Conservation (phyloP, 1,140 invertebrate genomes). For the Ectropis grisescens region DNA sequence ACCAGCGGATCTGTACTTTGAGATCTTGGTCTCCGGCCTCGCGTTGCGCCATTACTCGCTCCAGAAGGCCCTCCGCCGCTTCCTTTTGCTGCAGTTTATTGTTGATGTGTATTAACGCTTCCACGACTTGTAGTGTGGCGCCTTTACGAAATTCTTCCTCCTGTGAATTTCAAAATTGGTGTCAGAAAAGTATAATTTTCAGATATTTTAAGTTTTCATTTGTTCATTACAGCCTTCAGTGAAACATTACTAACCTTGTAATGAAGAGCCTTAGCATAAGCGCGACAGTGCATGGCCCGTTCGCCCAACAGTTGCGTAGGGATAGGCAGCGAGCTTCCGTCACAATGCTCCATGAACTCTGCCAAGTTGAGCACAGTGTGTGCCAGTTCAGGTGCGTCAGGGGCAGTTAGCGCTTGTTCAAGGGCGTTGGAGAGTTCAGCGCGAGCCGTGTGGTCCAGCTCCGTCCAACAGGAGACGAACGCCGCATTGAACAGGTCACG, state of each 20-base stretch:
- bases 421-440: conserved; percentile 90
- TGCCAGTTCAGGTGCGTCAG: conserved; percentile 96
- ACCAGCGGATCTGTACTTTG: conserved; percentile 96
- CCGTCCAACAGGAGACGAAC: conserved; percentile 99
- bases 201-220: no score
- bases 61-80: conserved; percentile 92
- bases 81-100: conserved; percentile 99
- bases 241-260: no score
- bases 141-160: conserved; percentile 92
- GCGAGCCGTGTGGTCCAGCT: conserved; percentile 86
- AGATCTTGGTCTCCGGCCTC: conserved; percentile 73
- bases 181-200: no score
- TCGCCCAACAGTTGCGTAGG: conserved; percentile 86
- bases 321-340: conserved; percentile 94
- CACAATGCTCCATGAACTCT: conserved; percentile 99
- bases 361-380: conserved; percentile 98
- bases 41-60: conserved; percentile 90
- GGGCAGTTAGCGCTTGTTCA: conserved; percentile 90
- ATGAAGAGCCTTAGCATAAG: conserved; percentile 95
- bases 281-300: conserved; percentile 87
- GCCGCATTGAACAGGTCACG: conserved; percentile 98
- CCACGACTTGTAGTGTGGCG: conserved; percentile 85
- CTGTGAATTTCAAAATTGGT: conserved; percentile 20
- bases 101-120: conserved; percentile 96
- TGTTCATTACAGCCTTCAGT: no score